These are phyloP conservation scores for Brachypterus glaber DNA, from an alignment of 2,888 invertebrate species.

Conservation along the genomic window DNA sequence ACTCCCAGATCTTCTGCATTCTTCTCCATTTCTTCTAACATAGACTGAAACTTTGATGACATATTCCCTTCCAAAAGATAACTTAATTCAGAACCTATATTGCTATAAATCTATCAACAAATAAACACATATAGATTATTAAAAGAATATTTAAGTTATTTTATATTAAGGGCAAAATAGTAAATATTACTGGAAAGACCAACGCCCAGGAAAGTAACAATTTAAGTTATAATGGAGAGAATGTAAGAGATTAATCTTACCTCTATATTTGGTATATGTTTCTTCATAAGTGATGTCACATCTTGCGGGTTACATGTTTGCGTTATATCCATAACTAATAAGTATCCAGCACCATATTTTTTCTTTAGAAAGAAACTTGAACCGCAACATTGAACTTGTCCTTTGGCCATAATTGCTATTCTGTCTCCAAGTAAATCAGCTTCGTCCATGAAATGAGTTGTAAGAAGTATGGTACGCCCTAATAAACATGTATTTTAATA, in stretches of 20 bases:
- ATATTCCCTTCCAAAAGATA: conserved; percentile 55
- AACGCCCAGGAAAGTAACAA: no score
- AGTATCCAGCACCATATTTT: conserved; percentile 71
- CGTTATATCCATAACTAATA: conserved; percentile 54
- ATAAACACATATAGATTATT: no score
- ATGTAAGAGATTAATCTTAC: no score
- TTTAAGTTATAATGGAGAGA: no score
- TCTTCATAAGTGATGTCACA: conserved; percentile 44
- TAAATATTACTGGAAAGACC: no score
- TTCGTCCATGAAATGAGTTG: conserved; percentile 81
- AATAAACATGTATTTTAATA: conserved; percentile 8
- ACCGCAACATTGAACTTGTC: conserved; percentile 65
- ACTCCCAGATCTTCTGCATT: conserved; percentile 49
- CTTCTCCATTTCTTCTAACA: conserved; percentile 57
- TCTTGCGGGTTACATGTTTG: conserved; percentile 38
- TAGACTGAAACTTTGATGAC: conserved; percentile 50
- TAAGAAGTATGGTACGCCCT: conserved; percentile 67
- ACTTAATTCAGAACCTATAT: conserved; percentile 64
- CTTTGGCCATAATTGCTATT: conserved; percentile 73
- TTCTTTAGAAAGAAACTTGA: conserved; percentile 67
- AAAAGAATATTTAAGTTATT: no score
- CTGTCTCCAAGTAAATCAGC: conserved; percentile 74
- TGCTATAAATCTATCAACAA: conserved; percentile 48
- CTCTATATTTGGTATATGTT: conserved; percentile 50
- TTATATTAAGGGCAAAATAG: no score